Evolutionary conservation across 1,140 invertebrate genomes (phyloP).

Genomic region (Asobara japonica): DNA sequence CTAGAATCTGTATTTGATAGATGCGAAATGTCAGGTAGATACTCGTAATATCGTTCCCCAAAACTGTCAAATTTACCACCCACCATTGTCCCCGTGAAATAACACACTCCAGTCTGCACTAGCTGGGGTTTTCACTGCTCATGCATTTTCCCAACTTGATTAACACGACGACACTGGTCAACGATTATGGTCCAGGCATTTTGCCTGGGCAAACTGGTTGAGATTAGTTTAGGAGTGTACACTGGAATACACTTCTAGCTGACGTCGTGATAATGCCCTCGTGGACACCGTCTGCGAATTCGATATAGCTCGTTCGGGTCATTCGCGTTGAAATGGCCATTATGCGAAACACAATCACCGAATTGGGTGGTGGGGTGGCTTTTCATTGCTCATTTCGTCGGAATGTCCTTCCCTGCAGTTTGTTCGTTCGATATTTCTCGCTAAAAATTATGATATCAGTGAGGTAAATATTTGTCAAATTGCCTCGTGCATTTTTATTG

Average conservation of each 20-base stretch:
- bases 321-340: constrained; percentile 6
- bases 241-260: constrained; percentile 8
- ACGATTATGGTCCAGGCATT: constrained; percentile 6
- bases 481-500: background rate
- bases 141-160: constrained; percentile 55
- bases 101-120: background rate
- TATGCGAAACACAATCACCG: constrained; percentile 10
- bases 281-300: constrained; percentile 7
- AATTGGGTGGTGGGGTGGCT: background rate
- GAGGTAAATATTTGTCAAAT: background rate
- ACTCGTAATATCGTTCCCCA: background rate
- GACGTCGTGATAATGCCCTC: constrained; percentile 17
- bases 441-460: constrained; percentile 1
- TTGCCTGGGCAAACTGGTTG: background rate
- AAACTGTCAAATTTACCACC: background rate
- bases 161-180: constrained; percentile 31
- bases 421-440: background rate
- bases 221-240: constrained; percentile 19
- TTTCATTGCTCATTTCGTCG: constrained; percentile 13
- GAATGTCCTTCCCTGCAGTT: background rate
- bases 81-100: background rate
- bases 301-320: constrained; percentile 2
- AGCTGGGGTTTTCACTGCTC: constrained; percentile 40
- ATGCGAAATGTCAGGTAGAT: background rate
- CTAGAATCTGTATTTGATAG: too few species aligned